Percentiles rank a stretch among this genome's conserved stretches.
Conservation (phyloP, 2,888 invertebrate genomes). For the Carcina quercana region DNA sequence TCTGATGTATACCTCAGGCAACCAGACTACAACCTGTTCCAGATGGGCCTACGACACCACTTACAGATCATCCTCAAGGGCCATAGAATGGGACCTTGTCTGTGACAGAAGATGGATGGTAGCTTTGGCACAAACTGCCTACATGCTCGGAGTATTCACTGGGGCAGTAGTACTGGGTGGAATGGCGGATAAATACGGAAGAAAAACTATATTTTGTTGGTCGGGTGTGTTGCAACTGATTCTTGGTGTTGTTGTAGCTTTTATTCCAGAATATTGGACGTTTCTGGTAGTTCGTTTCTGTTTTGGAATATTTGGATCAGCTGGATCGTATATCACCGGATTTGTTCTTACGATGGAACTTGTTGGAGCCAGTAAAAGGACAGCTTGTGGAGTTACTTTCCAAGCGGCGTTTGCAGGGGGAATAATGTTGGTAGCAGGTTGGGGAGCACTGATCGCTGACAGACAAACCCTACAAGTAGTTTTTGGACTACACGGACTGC, state of each 20-base stretch:
- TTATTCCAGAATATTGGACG: conserved; percentile 84
- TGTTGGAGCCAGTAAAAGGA: conserved; percentile 86
- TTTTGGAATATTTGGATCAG: conserved; percentile 88
- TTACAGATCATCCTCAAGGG: conserved; percentile 81
- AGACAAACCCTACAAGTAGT: conserved; percentile 83
- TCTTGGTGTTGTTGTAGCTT: conserved; percentile 83
- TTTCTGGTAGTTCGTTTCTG: conserved; percentile 80
- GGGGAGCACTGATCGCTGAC: conserved; percentile 85
- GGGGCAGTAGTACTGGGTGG: conserved; percentile 88
- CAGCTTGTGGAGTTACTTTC: conserved; percentile 86
- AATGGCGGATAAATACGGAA: conserved; percentile 87
- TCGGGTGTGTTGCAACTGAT: conserved; percentile 84
- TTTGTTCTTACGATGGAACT: conserved; percentile 87
- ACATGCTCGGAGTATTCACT: conserved; percentile 90
- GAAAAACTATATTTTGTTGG: conserved; percentile 87
- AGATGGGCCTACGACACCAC: conserved; percentile 83
- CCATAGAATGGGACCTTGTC: conserved; percentile 89
- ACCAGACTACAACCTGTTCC: conserved; percentile 45
- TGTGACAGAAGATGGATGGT: conserved; percentile 88
- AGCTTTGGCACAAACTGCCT: conserved; percentile 83
- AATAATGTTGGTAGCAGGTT: conserved; percentile 87
- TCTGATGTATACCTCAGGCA: conserved; percentile 57
- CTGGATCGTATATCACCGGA: conserved; percentile 82
- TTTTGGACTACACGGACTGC: conserved; percentile 83
- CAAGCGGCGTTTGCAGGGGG: conserved; percentile 86